Percentiles rank a stretch among this genome's conserved stretches.
These are phyloP conservation scores for Chrysomela aeneicollis DNA, from an alignment of 2,888 invertebrate genomes.

Conservation along the genomic window DNA sequence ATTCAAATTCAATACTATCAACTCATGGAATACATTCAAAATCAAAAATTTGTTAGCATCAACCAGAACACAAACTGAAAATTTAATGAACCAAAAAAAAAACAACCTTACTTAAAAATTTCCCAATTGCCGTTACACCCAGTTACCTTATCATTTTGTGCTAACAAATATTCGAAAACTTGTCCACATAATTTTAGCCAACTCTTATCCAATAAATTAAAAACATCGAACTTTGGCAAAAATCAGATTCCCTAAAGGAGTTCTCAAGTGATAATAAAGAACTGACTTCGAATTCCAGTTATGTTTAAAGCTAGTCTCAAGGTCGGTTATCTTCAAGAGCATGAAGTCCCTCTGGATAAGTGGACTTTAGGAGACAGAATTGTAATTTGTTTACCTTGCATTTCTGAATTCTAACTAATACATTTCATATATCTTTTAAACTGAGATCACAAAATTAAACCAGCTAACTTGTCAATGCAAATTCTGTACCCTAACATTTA, in stretches of 20 bases:
- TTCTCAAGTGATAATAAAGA: background rate
- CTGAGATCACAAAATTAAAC: background rate
- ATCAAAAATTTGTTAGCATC: background rate
- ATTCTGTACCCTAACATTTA: background rate
- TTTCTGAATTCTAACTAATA: background rate
- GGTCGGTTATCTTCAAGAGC: background rate
- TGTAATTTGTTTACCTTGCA: background rate
- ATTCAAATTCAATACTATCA: background rate
- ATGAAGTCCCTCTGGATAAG: background rate
- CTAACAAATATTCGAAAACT: constrained; percentile 2
- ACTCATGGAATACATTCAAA: background rate
- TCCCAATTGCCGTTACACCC: background rate
- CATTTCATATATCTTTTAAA: too few relatives aligned
- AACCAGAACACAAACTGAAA: background rate
- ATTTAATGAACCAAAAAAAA: background rate
- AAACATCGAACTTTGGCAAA: background rate
- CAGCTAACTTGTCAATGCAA: background rate
- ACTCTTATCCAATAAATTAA: background rate
- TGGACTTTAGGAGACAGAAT: background rate
- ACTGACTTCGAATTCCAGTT: background rate
- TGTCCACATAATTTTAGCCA: background rate
- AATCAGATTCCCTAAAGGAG: background rate
- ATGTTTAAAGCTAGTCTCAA: background rate
- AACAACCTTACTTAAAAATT: background rate
- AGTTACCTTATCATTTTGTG: background rate